These are phyloP conservation scores for Pseudopipra pipra DNA, from an alignment of 2,113 vertebrate species.

Conservation along the genomic window DNA sequence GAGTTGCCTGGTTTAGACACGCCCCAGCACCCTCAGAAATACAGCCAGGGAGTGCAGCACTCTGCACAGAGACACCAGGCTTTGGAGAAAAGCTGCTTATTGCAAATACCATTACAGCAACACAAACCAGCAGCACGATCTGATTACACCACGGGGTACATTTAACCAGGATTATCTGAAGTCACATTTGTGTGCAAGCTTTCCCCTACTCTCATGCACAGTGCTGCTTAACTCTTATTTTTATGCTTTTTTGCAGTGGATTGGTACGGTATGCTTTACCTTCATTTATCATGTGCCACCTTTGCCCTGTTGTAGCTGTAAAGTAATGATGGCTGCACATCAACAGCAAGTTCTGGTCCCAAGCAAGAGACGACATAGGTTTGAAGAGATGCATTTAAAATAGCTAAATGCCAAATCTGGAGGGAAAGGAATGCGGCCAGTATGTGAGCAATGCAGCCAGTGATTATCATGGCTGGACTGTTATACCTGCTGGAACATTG, in stretches of 20 bases:
- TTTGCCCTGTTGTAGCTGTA: neutral
- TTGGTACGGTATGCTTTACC: neutral
- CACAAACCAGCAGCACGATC: neutral
- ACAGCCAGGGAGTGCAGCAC: neutral
- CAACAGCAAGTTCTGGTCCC: neutral
- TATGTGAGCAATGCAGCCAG: neutral
- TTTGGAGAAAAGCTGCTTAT: conserved; percentile 4
- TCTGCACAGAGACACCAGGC: fast-evolving
- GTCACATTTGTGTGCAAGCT: neutral
- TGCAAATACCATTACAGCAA: neutral
- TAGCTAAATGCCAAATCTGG: neutral
- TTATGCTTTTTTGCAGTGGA: neutral
- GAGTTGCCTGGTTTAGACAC: neutral
- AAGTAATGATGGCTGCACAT: neutral
- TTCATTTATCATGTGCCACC: neutral
- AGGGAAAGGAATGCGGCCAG: neutral
- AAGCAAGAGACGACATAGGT: neutral
- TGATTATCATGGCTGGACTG: neutral
- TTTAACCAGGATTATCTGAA: neutral
- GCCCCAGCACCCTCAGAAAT: neutral
- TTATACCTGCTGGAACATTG: neutral
- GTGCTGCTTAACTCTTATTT: neutral
- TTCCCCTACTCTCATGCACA: neutral
- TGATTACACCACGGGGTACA: neutral
- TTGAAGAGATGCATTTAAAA: neutral